These are phyloP conservation scores for Drosophila paracracens DNA, from an alignment of 2,888 invertebrate species.

Conservation along the genomic window DNA sequence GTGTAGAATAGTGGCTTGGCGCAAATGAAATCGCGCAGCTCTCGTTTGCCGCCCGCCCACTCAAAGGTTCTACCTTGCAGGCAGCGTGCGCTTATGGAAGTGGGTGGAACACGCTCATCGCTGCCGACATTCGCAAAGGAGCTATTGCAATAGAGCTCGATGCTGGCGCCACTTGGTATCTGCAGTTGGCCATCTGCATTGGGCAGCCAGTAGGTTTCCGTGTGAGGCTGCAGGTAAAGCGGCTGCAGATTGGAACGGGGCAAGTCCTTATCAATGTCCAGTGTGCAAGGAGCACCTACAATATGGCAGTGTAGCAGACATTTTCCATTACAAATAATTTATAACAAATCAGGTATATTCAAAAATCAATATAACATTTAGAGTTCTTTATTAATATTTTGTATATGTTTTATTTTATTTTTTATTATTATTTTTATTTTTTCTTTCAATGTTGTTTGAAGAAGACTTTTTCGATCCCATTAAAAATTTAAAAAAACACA, in stretches of 20 bases:
- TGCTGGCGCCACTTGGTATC: constrained; percentile 68
- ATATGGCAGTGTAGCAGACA: background rate
- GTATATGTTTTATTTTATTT: too few species aligned
- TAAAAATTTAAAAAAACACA: background rate
- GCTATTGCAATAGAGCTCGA: constrained; percentile 81
- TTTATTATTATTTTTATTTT: too few species aligned
- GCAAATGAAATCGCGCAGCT: constrained; percentile 71
- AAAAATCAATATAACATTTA: too few species aligned
- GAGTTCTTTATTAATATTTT: too few species aligned
- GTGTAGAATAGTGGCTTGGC: constrained; percentile 53
- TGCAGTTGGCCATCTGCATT: constrained; percentile 70
- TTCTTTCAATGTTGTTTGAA: too few species aligned
- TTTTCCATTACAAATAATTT: background rate
- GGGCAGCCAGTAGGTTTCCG: constrained; percentile 77
- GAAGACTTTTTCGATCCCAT: too few species aligned
- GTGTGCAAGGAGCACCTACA: constrained; percentile 56
- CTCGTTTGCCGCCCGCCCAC: constrained; percentile 60
- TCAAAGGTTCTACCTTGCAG: constrained; percentile 65
- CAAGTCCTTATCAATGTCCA: constrained; percentile 76
- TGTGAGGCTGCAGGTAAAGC: constrained; percentile 86
- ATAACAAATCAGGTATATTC: too few species aligned
- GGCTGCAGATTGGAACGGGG: constrained; percentile 87
- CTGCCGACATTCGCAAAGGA: constrained; percentile 49
- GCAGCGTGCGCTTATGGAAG: constrained; percentile 64
- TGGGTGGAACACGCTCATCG: constrained; percentile 13